Conservation (phyloP, 2,797 vertebrate genomes). For the Gymnothorax reevesii region DNA sequence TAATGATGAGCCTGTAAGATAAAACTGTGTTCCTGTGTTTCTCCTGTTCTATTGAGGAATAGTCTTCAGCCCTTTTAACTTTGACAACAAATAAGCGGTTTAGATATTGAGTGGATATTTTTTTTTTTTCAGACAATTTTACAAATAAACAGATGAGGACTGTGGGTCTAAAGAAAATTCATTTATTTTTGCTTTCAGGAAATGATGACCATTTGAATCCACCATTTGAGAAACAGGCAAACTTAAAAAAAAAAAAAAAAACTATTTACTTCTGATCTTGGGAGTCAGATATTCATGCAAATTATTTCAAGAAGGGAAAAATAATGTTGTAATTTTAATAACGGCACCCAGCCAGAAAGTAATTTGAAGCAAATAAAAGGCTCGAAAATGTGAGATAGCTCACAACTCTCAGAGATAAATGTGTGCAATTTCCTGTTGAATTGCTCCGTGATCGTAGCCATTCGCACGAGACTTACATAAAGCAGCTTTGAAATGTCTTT, state of each 20-base stretch:
- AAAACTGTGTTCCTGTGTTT: too few species aligned
- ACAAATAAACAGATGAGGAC: not conserved
- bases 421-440: not conserved
- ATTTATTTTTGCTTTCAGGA: too few species aligned
- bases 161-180: not conserved
- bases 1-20: too few species aligned
- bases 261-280: not conserved
- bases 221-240: not conserved
- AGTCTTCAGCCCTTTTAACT: too few species aligned
- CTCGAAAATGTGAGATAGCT: not conserved
- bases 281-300: not conserved
- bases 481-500: not conserved
- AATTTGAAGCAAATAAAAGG: not conserved
- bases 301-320: not conserved
- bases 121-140: too few species aligned
- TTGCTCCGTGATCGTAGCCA: not conserved
- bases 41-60: too few species aligned
- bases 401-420: not conserved
- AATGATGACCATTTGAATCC: not conserved
- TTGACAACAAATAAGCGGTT: too few species aligned
- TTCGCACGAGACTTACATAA: not conserved
- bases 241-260: not conserved
- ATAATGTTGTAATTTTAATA: not conserved
- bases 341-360: not conserved
- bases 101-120: not conserved